These are phyloP conservation scores for Trichonephila clavipes DNA, from an alignment of 1,140 invertebrate species.

Conservation along the genomic window DNA sequence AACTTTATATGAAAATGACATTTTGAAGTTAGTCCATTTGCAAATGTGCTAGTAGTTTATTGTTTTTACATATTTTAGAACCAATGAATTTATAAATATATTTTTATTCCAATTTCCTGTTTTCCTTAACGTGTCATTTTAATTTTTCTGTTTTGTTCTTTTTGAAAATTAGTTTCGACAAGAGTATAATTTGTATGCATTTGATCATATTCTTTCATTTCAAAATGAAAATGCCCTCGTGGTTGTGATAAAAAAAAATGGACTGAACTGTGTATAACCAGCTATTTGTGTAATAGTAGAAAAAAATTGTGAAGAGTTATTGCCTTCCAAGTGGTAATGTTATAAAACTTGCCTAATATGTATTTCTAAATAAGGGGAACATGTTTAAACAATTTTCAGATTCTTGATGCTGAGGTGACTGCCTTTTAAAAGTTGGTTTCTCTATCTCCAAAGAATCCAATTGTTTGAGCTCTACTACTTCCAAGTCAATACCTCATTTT, in stretches of 20 bases:
- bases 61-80: neutral
- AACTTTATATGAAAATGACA: neutral
- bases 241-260: conserved; percentile 70
- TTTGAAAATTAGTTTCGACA: neutral
- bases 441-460: conserved; percentile 37
- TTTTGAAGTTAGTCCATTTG: neutral
- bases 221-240: conserved; percentile 54
- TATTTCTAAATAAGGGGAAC: conserved; percentile 32
- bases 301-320: conserved; percentile 41
- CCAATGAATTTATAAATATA: neutral
- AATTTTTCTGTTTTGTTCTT: neutral
- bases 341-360: conserved; percentile 33
- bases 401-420: conserved; percentile 51
- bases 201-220: conserved; percentile 43
- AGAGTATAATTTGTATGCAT: conserved; percentile 49
- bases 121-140: neutral
- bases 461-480: conserved; percentile 69
- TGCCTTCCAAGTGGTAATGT: conserved; percentile 13
- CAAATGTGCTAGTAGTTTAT: neutral
- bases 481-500: conserved; percentile 69
- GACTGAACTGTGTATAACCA: conserved; percentile 73
- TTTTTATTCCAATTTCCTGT: too few relatives aligned
- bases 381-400: conserved; percentile 55
- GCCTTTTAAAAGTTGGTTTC: conserved; percentile 59
- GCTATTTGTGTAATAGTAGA: conserved; percentile 55